Evolutionary conservation across 2,113 vertebrate species (phyloP).

Genomic region (Chlorodrepanis virens): DNA sequence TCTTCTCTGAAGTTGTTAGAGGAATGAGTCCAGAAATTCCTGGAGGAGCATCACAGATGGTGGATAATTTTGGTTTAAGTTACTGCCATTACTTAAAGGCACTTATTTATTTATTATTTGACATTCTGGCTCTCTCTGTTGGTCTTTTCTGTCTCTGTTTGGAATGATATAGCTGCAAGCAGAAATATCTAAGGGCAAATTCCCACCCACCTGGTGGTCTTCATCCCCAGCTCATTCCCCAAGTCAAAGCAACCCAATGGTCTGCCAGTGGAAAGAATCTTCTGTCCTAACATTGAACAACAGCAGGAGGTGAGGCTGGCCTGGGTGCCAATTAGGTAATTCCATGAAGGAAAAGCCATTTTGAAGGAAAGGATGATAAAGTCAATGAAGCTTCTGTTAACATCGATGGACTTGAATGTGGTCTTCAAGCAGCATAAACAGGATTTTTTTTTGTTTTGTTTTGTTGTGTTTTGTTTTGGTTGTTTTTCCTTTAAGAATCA

Average conservation of each 20-base stretch:
- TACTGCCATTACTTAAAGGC: not conserved
- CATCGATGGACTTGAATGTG: not conserved
- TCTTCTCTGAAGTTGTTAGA: constrained; percentile 5
- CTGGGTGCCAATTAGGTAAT: not conserved
- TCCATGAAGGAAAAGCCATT: not conserved
- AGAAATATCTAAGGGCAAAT: not conserved
- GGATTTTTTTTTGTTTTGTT: not conserved
- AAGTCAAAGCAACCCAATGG: not conserved
- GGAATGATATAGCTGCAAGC: not conserved
- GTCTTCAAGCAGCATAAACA: not conserved
- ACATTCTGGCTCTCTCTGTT: not conserved
- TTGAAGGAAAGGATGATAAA: not conserved
- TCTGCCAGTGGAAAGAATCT: not conserved
- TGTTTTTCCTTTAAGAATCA: not conserved
- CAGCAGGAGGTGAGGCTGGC: not conserved
- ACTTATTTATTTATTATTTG: not conserved
- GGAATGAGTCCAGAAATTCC: constrained; percentile 35
- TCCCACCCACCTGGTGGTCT: not conserved
- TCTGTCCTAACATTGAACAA: not conserved
- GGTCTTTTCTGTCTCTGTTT: not conserved
- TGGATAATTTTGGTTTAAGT: constrained; percentile 11
- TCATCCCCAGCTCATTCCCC: not conserved
- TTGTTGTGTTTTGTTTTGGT: not conserved
- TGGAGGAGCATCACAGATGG: not conserved
- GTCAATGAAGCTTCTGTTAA: not conserved